Evolutionary conservation across 2,113 vertebrate species (phyloP).

Genomic region (Dinomys branickii): DNA sequence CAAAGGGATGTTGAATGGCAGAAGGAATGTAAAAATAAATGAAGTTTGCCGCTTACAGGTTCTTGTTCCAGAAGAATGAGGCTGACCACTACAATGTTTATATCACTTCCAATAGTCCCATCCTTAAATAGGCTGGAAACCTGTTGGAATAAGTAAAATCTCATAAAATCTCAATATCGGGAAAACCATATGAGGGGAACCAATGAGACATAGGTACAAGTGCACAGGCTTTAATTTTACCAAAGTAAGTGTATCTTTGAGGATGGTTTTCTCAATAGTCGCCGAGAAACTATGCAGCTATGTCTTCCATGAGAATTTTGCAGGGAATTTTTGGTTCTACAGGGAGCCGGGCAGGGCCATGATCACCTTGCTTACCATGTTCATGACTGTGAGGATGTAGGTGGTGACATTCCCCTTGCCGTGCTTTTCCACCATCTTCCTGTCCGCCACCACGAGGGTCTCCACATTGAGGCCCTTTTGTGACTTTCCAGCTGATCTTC

Average conservation of each 20-base stretch:
- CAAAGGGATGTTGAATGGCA: neutral
- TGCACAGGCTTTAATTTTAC: neutral
- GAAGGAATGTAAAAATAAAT: neutral
- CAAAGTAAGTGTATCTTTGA: neutral
- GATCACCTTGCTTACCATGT: conserved; percentile 91
- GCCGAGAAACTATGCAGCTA: neutral
- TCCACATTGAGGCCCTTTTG: conserved; percentile 95
- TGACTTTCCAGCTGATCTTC: conserved; percentile 91
- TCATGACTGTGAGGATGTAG: conserved; percentile 98
- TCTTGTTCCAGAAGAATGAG: conserved; percentile 96
- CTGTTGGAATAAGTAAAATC: conserved; percentile 81
- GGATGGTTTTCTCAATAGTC: neutral
- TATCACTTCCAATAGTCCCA: conserved; percentile 97
- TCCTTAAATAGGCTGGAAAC: conserved; percentile 99
- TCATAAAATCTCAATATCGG: neutral
- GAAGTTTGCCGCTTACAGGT: conserved; percentile 90
- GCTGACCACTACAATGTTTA: conserved; percentile 97
- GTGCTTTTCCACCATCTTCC: conserved; percentile 97
- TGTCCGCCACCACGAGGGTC: conserved; percentile 98
- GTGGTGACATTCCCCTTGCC: conserved; percentile 96
- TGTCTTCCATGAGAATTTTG: neutral
- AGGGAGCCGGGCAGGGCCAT: neutral
- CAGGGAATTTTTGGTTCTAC: accelerated
- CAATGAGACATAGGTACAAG: neutral
- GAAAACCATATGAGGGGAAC: neutral